These are phyloP conservation scores for Epinotia ramella DNA, from an alignment of 2,888 invertebrate species.

Conservation along the genomic window DNA sequence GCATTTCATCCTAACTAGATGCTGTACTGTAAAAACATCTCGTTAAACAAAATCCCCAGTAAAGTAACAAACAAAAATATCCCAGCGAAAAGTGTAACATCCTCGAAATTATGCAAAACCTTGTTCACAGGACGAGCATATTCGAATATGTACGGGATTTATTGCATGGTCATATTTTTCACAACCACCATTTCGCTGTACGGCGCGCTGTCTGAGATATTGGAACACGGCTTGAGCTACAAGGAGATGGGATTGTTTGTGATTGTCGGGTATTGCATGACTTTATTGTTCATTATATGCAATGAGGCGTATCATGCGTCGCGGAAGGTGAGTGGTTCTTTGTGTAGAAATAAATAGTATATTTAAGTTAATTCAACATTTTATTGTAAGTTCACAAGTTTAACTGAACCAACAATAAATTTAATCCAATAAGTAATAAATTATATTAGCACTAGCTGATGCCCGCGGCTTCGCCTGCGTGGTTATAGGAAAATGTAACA, in stretches of 20 bases:
- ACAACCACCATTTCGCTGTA: slow-evolving; percentile 90
- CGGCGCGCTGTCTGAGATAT: slow-evolving; percentile 89
- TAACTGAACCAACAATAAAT: no score
- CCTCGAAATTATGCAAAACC: slow-evolving; percentile 15
- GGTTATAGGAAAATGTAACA: no score
- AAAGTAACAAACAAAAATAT: neutral
- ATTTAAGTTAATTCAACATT: no score
- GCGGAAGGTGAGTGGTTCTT: slow-evolving; percentile 78
- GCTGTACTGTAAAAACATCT: neutral
- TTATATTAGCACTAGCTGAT: no score
- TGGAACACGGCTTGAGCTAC: slow-evolving; percentile 89
- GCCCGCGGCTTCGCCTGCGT: no score
- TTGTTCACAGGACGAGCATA: slow-evolving; percentile 85
- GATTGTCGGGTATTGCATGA: slow-evolving; percentile 89
- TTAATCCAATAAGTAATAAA: no score
- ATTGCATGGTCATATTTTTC: slow-evolving; percentile 89
- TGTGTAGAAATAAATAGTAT: neutral
- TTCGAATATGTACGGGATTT: slow-evolving; percentile 91
- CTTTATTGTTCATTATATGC: slow-evolving; percentile 89
- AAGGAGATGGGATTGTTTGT: slow-evolving; percentile 90
- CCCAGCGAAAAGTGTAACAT: slow-evolving; percentile 2
- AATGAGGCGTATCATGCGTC: slow-evolving; percentile 90
- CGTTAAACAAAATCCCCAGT: slow-evolving; percentile 1
- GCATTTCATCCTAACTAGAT: neutral
- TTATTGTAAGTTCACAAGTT: no score